phyloP scores from a whole-genome alignment of 1,140 invertebrate species.

The Trichoplusia ni region DNA sequence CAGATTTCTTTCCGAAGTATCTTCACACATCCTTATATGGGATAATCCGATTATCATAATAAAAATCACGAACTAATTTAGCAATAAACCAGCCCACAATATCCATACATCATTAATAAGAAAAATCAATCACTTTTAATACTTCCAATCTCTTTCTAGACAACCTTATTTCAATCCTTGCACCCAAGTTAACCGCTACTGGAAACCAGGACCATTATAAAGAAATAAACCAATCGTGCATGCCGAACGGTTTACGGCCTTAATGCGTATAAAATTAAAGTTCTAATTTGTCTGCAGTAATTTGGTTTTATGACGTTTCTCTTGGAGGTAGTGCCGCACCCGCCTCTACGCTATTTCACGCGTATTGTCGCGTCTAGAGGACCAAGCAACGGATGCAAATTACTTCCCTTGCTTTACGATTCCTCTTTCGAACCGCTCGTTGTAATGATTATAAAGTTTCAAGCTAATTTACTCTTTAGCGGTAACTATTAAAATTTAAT shows the following conservation, averaged over 20 bases:
- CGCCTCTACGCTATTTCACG: conserved; percentile 64
- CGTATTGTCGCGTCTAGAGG: conserved; percentile 56
- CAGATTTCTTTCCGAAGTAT: neutral
- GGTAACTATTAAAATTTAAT: conserved; percentile 21
- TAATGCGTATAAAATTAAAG: conserved; percentile 73
- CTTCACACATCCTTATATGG: conserved; percentile 9
- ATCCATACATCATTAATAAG: neutral
- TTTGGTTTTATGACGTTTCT: conserved; percentile 62
- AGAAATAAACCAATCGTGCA: conserved; percentile 65
- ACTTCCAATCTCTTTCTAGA: conserved; percentile 37
- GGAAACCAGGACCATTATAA: conserved; percentile 62
- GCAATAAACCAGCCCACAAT: conserved; percentile 6
- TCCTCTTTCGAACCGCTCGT: conserved; percentile 26
- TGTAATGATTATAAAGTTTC: conserved; percentile 24
- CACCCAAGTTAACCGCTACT: conserved; percentile 58
- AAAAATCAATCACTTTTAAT: conserved; percentile 25
- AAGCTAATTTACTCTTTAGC: conserved; percentile 18
- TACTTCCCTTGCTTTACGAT: conserved; percentile 65
- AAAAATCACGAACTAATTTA: conserved; percentile 12
- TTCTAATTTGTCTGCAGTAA: conserved; percentile 72
- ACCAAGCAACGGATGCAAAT: conserved; percentile 61
- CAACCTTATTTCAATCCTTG: conserved; percentile 40
- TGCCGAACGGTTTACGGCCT: conserved; percentile 63
- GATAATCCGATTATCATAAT: conserved; percentile 21
- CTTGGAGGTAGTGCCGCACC: conserved; percentile 48